A percentile compares a stretch with the other conserved stretches of the same genome.
Evolutionary conservation across 1,140 invertebrate species (phyloP).

Genomic region (Drosophila virilis): DNA sequence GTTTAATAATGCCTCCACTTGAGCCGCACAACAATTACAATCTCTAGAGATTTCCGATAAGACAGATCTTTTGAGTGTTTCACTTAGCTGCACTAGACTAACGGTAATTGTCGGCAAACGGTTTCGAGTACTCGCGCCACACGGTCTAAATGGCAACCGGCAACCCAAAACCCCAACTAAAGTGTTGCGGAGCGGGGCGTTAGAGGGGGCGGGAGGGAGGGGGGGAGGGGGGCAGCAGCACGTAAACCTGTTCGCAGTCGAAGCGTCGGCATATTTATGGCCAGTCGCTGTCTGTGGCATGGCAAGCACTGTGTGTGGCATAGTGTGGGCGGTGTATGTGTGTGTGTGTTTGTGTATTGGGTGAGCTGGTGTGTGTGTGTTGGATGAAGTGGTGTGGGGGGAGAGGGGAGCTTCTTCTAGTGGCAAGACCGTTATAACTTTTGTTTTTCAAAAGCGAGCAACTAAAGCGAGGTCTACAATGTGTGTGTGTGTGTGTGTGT

Average conservation of each 20-base stretch:
- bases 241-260: constrained; percentile 59
- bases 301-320: constrained; percentile 9
- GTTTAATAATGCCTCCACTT: too few relatives aligned
- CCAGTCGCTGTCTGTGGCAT: constrained; percentile 19
- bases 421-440: constrained; percentile 57
- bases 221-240: neutral
- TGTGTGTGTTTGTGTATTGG: too few relatives aligned
- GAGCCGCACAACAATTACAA: constrained; percentile 4
- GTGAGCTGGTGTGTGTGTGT: too few relatives aligned
- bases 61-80: constrained; percentile 43
- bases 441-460: constrained; percentile 55
- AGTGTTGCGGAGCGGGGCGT: constrained; percentile 38
- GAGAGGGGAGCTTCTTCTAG: constrained; percentile 1
- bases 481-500: constrained; percentile 1
- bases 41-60: constrained; percentile 6
- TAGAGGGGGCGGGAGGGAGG: constrained; percentile 13
- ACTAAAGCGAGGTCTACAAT: constrained; percentile 44
- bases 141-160: constrained; percentile 73
- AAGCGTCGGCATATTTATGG: constrained; percentile 60
- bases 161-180: constrained; percentile 60
- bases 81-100: constrained; percentile 46
- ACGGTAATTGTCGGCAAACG: constrained; percentile 53
- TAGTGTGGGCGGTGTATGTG: neutral
- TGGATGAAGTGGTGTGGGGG: neutral
- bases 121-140: constrained; percentile 53